Conservation (phyloP, 2,113 vertebrate genomes). For the Isichthys henryi region DNA sequence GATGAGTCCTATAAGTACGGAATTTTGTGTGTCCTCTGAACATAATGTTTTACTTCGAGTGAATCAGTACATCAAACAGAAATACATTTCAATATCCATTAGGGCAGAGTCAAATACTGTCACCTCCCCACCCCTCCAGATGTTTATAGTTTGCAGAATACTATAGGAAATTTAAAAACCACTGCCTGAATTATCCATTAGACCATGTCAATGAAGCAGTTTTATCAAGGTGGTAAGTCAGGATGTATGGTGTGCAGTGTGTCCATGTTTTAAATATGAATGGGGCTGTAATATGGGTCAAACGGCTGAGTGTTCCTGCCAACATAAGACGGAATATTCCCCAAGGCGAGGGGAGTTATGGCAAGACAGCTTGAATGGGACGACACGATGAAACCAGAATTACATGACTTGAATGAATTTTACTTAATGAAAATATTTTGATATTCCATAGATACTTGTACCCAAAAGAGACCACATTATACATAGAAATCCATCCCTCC, state of each 20-base stretch:
- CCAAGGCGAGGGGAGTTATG: not conserved
- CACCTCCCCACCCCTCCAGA: not conserved
- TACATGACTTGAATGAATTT: not conserved
- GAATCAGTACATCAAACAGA: not conserved
- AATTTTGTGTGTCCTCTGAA: not conserved
- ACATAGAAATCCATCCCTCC: not conserved
- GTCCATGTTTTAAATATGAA: not conserved
- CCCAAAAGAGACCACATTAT: not conserved
- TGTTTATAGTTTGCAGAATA: not conserved
- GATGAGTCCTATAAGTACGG: not conserved
- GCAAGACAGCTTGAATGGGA: not conserved
- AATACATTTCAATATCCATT: slow-evolving; percentile 13
- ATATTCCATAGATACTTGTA: not conserved
- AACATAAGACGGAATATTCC: not conserved
- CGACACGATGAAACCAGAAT: not conserved
- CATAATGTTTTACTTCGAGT: not conserved
- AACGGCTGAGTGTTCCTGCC: not conserved
- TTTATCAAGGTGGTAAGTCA: not conserved
- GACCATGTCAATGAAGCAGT: not conserved
- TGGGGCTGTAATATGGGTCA: not conserved
- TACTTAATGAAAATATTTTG: not conserved
- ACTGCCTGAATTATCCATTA: not conserved
- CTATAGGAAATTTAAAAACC: not conserved
- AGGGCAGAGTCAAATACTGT: not conserved
- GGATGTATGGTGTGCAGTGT: not conserved